phyloP scores from a whole-genome alignment of 2,888 invertebrate genomes.

The Netelia fuscicornis region DNA sequence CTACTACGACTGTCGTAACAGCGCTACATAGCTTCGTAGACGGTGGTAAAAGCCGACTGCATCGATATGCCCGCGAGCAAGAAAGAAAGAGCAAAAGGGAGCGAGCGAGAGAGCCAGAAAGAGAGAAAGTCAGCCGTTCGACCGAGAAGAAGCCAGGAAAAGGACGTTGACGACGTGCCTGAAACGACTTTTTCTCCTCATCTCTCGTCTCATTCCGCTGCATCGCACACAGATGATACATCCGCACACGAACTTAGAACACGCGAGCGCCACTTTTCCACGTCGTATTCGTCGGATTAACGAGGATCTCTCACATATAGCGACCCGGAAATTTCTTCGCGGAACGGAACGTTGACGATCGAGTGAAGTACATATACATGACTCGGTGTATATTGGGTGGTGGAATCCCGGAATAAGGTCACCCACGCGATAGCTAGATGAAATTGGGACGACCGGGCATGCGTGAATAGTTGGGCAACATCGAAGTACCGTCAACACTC shows the following conservation, averaged over 20 bases:
- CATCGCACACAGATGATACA: slow-evolving; percentile 6
- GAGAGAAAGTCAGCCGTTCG: slow-evolving; percentile 6
- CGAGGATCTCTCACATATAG: slow-evolving; percentile 40
- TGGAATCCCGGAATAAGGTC: slow-evolving; percentile 50
- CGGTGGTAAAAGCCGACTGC: slow-evolving; percentile 48
- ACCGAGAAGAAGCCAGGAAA: slow-evolving; percentile 39
- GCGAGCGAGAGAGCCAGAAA: slow-evolving; percentile 15
- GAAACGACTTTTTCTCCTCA: slow-evolving; percentile 52
- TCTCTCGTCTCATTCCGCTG: slow-evolving; percentile 30
- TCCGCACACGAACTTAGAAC: slow-evolving; percentile 10
- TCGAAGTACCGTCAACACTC: neutral
- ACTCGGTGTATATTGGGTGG: slow-evolving; percentile 40
- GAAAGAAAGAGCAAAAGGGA: neutral
- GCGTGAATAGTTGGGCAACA: neutral
- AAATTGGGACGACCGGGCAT: slow-evolving; percentile 45
- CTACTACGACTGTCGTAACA: neutral
- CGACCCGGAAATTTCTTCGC: slow-evolving; percentile 53
- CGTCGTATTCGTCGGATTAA: slow-evolving; percentile 54
- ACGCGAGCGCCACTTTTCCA: slow-evolving; percentile 29
- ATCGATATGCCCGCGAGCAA: slow-evolving; percentile 64
- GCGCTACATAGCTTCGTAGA: slow-evolving; percentile 2
- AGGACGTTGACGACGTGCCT: slow-evolving; percentile 55
- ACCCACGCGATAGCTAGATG: slow-evolving; percentile 40
- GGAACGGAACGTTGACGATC: slow-evolving; percentile 45
- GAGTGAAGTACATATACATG: slow-evolving; percentile 20